phyloP scores from a whole-genome alignment of 2,888 invertebrate genomes.

The Actias luna region DNA sequence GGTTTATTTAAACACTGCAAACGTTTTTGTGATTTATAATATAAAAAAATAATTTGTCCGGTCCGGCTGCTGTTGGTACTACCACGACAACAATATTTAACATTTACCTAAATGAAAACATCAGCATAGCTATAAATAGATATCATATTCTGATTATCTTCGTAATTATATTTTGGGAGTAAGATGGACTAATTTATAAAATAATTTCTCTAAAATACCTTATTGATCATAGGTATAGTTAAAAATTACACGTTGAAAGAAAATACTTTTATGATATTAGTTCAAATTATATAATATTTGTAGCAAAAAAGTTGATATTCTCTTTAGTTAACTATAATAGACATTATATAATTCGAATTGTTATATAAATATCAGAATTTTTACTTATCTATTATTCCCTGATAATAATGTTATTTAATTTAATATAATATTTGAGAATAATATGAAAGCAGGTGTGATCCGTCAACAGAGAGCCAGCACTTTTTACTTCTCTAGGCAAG shows the following conservation, averaged over 20 bases:
- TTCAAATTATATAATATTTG: no score
- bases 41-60: neutral
- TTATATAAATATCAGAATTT: no score
- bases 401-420: neutral
- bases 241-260: no score
- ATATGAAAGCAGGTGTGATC: neutral
- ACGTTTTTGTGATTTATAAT: neutral
- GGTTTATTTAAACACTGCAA: neutral
- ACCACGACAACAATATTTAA: neutral
- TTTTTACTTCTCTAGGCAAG: neutral
- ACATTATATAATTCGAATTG: no score
- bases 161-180: no score
- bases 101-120: neutral
- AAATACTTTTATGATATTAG: no score
- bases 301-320: no score
- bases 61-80: neutral
- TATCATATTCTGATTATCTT: no score
- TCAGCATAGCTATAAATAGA: neutral
- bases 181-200: no score
- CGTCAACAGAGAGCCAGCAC: neutral
- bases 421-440: neutral
- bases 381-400: neutral
- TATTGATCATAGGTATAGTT: no score
- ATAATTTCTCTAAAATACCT: no score
- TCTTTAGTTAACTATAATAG: no score